Conservation (phyloP, 2,888 invertebrate genomes). For the Rhorus exstirpatorius region DNA sequence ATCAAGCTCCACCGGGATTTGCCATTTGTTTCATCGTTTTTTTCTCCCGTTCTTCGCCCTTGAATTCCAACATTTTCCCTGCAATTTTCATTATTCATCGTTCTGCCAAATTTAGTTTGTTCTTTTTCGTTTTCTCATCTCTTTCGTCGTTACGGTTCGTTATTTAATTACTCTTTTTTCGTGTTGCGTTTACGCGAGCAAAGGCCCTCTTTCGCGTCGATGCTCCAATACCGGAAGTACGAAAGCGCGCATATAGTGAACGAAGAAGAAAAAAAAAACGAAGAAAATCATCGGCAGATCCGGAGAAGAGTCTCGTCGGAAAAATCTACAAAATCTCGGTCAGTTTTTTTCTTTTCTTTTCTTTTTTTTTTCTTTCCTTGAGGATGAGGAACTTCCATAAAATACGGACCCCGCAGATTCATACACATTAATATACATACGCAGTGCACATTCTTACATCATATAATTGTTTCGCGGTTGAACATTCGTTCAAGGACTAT, state of each 20-base stretch:
- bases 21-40: conserved; percentile 71
- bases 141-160: not conserved
- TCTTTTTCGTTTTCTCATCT: not conserved
- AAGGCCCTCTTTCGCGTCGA: not conserved
- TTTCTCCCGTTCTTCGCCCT: conserved; percentile 26
- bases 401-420: conserved; percentile 82
- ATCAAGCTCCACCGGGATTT: conserved; percentile 77
- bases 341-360: conserved; percentile 67
- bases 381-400: conserved; percentile 85
- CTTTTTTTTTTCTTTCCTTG: conserved; percentile 73
- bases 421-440: conserved; percentile 77
- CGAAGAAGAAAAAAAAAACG: conserved; percentile 36
- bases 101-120: conserved; percentile 14
- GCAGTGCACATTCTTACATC: conserved; percentile 75
- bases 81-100: conserved; percentile 14
- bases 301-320: conserved; percentile 78
- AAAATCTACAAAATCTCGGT: conserved; percentile 83
- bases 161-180: not conserved
- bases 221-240: conserved; percentile 39
- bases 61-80: conserved; percentile 4
- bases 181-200: conserved; percentile 2
- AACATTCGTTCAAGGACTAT: conserved; percentile 73
- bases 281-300: conserved; percentile 78
- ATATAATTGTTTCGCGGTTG: conserved; percentile 71
- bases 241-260: conserved; percentile 40